Conservation (phyloP, 2,113 vertebrate genomes). For the Sula dactylatra region DNA sequence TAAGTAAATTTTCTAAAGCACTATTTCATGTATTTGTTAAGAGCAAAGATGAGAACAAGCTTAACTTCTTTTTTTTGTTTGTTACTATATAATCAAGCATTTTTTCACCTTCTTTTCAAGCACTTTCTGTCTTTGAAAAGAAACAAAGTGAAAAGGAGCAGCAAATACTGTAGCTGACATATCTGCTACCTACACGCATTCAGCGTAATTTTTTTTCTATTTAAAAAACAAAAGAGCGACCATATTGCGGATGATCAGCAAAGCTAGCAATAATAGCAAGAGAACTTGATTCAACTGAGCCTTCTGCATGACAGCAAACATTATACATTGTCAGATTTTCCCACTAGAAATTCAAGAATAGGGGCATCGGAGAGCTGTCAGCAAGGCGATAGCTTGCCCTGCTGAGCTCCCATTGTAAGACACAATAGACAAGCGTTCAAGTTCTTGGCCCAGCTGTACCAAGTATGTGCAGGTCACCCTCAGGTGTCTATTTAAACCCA, state of each 20-base stretch:
- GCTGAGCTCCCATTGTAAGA: neutral
- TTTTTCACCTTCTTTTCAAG: neutral
- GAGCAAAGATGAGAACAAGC: neutral
- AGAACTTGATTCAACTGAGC: neutral
- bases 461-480: neutral
- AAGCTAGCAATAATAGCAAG: neutral
- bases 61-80: neutral
- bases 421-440: neutral
- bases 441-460: neutral
- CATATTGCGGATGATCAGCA: neutral
- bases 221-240: neutral
- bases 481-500: neutral
- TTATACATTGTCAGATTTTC: neutral
- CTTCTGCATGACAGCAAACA: neutral
- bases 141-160: neutral
- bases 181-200: neutral
- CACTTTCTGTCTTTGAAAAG: neutral
- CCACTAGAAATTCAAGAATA: neutral
- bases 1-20: neutral
- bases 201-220: neutral
- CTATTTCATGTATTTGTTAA: neutral
- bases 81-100: neutral
- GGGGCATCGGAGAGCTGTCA: neutral
- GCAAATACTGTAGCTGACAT: neutral
- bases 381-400: neutral